Conservation (phyloP, 1,140 invertebrate genomes). For the Drosophila guanche region DNA sequence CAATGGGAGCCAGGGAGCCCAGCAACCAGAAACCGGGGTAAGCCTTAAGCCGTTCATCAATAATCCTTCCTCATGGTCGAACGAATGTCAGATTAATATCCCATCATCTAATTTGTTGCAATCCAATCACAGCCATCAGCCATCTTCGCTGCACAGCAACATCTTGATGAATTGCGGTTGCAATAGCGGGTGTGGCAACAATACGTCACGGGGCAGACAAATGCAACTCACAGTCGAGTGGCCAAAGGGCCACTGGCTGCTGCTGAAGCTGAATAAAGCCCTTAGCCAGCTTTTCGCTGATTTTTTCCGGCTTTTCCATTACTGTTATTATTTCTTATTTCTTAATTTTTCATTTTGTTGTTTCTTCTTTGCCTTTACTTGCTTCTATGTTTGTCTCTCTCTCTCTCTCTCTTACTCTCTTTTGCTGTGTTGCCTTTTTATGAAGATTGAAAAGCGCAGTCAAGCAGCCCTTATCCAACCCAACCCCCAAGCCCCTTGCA, state of each 20-base stretch:
- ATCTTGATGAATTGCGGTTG: slow-evolving; percentile 43
- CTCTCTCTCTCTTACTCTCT: neutral
- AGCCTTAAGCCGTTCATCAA: slow-evolving; percentile 17
- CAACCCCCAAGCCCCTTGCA: neutral
- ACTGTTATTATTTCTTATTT: slow-evolving; percentile 65
- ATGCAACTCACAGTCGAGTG: slow-evolving; percentile 19
- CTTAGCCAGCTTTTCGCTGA: neutral
- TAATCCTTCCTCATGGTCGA: slow-evolving; percentile 13
- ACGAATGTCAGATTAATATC: slow-evolving; percentile 57
- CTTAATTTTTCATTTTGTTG: slow-evolving; percentile 64
- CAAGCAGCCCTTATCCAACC: slow-evolving; percentile 52
- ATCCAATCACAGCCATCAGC: slow-evolving; percentile 19
- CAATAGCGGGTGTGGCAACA: slow-evolving; percentile 4
- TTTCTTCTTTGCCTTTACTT: slow-evolving; percentile 5
- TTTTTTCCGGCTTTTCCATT: slow-evolving; percentile 43
- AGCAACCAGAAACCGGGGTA: no score
- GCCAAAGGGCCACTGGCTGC: neutral
- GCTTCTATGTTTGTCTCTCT: slow-evolving; percentile 5
- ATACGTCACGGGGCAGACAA: slow-evolving; percentile 10
- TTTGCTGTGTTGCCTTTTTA: slow-evolving; percentile 46
- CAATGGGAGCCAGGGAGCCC: no score
- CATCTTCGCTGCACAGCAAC: slow-evolving; percentile 17
- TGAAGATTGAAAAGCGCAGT: slow-evolving; percentile 78
- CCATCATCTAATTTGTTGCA: slow-evolving; percentile 64
- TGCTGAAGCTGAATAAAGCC: no score